Percentiles rank a stretch among this genome's conserved stretches.
phyloP scores from a whole-genome alignment of 2,888 invertebrate species.

The Myopa tessellatipennis region DNA sequence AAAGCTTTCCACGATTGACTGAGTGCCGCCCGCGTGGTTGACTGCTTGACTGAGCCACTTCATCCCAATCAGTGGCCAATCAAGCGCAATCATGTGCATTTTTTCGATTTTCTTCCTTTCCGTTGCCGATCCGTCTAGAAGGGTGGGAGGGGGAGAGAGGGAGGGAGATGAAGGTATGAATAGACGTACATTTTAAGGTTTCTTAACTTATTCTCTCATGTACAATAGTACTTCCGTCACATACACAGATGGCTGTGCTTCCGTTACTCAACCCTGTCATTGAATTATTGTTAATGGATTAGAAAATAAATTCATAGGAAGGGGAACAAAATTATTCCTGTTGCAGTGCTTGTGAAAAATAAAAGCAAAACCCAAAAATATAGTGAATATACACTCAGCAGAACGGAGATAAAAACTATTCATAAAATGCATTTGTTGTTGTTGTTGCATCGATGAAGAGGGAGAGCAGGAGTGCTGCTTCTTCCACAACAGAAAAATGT shows the following conservation, averaged over 20 bases:
- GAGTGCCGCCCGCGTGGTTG: background rate
- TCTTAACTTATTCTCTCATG: too few relatives aligned
- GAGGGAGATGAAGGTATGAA: background rate
- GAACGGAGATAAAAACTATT: too few relatives aligned
- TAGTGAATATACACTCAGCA: too few relatives aligned
- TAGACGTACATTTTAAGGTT: background rate
- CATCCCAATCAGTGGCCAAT: conserved; percentile 27
- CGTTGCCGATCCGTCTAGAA: too few relatives aligned
- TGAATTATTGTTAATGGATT: conserved; percentile 46
- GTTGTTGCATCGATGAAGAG: too few relatives aligned
- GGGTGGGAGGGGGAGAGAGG: background rate
- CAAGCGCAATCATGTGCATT: conserved; percentile 36
- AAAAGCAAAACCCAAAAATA: too few relatives aligned
- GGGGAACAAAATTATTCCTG: background rate
- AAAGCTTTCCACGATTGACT: conserved; percentile 12
- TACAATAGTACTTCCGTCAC: too few relatives aligned
- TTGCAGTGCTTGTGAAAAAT: too few relatives aligned
- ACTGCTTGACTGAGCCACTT: conserved; percentile 10
- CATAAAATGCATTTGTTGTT: too few relatives aligned
- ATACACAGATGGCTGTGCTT: background rate
- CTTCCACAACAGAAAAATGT: too few relatives aligned
- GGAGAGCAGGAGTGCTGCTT: too few relatives aligned
- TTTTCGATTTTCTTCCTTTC: conserved; percentile 22
- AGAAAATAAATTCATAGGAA: conserved; percentile 38
- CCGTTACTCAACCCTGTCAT: conserved; percentile 18